Evolutionary conservation across 2,797 vertebrate genomes (phyloP).

Genomic region (Naso thynnoides): DNA sequence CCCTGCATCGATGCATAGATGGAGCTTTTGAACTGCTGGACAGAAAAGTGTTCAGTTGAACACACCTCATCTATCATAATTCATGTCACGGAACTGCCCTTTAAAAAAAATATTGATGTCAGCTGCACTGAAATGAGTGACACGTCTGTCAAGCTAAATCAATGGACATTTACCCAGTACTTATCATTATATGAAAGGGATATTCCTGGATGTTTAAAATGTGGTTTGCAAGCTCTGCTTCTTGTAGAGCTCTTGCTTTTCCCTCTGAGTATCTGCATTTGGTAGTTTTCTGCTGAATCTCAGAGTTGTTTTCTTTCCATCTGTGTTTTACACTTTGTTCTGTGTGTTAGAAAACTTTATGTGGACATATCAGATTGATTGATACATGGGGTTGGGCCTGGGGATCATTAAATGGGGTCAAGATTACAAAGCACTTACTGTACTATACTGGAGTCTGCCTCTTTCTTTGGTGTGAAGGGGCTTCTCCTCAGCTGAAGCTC

Average conservation of each 20-base stretch:
- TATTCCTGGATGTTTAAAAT: constrained; percentile 53
- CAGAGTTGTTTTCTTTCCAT: constrained; percentile 58
- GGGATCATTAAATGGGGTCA: constrained; percentile 66
- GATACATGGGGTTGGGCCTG: constrained; percentile 50
- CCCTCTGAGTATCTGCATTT: constrained; percentile 44
- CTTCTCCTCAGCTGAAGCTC: constrained; percentile 82
- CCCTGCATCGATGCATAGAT: constrained; percentile 46
- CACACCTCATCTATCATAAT: constrained; percentile 50
- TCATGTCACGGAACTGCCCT: constrained; percentile 59
- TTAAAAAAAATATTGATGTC: constrained; percentile 72
- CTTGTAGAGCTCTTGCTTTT: constrained; percentile 27
- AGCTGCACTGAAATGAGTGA: constrained; percentile 61
- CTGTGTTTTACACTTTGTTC: constrained; percentile 50
- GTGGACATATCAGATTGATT: constrained; percentile 76
- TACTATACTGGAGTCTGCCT: constrained; percentile 77
- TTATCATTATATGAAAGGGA: constrained; percentile 40
- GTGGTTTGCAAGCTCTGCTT: constrained; percentile 38
- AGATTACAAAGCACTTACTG: constrained; percentile 92
- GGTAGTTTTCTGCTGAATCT: constrained; percentile 63
- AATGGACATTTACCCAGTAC: constrained; percentile 35
- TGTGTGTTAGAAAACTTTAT: constrained; percentile 56
- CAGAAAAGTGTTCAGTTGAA: constrained; percentile 59
- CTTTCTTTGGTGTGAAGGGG: constrained; percentile 77
- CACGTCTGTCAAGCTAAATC: constrained; percentile 40
- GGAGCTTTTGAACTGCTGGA: constrained; percentile 73